phyloP scores from a whole-genome alignment of 2,797 vertebrate species.

The Sebastiscus tertius region DNA sequence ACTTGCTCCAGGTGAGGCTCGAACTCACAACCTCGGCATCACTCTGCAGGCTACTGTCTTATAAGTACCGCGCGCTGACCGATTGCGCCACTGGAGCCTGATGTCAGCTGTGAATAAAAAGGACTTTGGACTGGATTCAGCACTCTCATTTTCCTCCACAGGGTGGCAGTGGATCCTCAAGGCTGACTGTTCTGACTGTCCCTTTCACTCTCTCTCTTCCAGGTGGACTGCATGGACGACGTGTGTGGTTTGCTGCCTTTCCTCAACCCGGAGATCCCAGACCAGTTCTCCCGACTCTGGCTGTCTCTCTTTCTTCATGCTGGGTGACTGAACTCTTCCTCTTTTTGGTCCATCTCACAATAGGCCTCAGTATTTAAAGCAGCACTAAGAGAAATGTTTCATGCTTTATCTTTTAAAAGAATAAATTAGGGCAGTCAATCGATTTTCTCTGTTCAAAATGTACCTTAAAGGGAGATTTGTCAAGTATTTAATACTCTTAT shows the following conservation, averaged over 20 bases:
- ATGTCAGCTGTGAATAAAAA: fast-evolving
- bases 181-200: neutral
- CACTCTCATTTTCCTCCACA: neutral
- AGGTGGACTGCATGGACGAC: slow-evolving; percentile 99
- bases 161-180: slow-evolving; percentile 2
- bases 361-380: neutral
- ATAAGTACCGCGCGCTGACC: slow-evolving; percentile 55
- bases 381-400: neutral
- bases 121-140: neutral
- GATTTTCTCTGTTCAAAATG: too few species aligned
- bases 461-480: too few species aligned
- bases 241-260: slow-evolving; percentile 97
- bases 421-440: neutral
- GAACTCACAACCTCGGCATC: slow-evolving; percentile 61
- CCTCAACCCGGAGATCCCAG: slow-evolving; percentile 95
- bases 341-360: neutral
- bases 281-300: slow-evolving; percentile 98
- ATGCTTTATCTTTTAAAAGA: neutral
- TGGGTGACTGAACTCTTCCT: slow-evolving; percentile 82
- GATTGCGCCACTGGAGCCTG: slow-evolving; percentile 55
- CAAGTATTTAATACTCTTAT: too few species aligned
- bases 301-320: slow-evolving; percentile 97
- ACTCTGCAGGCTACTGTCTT: slow-evolving; percentile 43
- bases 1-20: slow-evolving; percentile 59
- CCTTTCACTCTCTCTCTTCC: neutral